Percentiles rank a stretch among this genome's conserved stretches.
Evolutionary conservation across 2,113 vertebrate species (phyloP).

Genomic region (Calyptommatus sinebrachiatus): DNA sequence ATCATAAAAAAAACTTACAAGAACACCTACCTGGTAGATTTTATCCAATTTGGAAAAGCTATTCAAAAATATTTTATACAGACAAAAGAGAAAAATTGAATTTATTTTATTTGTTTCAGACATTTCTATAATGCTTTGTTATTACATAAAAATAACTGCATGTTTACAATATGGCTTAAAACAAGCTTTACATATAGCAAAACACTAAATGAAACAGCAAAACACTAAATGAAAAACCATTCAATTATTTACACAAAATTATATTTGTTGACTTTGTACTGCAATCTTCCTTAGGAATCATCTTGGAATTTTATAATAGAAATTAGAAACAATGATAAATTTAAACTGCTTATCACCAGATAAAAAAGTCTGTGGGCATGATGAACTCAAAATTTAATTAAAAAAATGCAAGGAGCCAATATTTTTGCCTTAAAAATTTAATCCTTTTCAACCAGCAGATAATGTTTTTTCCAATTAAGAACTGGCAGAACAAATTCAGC

Average conservation of each 20-base stretch:
- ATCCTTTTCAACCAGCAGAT: neutral
- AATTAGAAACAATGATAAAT: neutral
- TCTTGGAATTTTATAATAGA: neutral
- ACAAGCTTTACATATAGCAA: no score
- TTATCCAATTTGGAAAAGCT: neutral
- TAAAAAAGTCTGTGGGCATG: neutral
- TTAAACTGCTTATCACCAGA: neutral
- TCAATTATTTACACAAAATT: neutral
- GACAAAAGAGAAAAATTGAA: neutral
- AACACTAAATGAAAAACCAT: neutral
- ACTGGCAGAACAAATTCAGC: neutral
- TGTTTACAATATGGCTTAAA: no score
- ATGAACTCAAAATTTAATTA: neutral
- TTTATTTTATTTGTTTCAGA: neutral
- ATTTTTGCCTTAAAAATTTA: neutral
- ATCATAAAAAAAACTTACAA: neutral
- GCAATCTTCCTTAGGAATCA: neutral
- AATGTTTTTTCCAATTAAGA: neutral
- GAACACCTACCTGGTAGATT: neutral
- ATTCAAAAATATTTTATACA: slow-evolving; percentile 1
- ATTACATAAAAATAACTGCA: no score
- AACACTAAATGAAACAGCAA: no score
- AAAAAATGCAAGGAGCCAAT: neutral
- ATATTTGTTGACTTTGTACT: neutral
- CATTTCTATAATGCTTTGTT: no score